Evolutionary conservation across 2,888 invertebrate genomes (phyloP).

Genomic region (Colostygia pectinataria): DNA sequence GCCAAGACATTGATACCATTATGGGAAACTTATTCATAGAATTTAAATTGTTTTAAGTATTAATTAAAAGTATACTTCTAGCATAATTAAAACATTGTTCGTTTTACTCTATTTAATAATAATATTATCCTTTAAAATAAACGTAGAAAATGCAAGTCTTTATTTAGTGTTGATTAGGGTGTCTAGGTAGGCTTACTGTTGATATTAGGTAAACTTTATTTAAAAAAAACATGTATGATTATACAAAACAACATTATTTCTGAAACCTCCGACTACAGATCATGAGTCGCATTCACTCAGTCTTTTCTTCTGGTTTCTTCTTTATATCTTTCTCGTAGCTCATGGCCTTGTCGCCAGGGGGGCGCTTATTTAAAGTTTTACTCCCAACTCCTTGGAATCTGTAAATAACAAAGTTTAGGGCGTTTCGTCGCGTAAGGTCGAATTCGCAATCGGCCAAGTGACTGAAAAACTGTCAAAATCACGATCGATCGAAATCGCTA

Average conservation of each 20-base stretch:
- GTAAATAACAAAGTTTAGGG: conserved; percentile 25
- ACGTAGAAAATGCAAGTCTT: not conserved
- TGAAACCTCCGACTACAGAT: conserved; percentile 17
- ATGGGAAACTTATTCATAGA: too few relatives aligned
- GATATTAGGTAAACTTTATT: conserved; percentile 13
- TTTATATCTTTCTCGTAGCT: conserved; percentile 42
- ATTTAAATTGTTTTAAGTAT: too few relatives aligned
- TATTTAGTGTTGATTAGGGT: not conserved
- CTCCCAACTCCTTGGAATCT: conserved; percentile 65
- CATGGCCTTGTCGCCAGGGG: conserved; percentile 62
- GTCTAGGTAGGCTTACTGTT: too few relatives aligned
- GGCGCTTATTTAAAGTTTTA: conserved; percentile 57
- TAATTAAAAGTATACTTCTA: too few relatives aligned
- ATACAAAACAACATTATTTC: conserved; percentile 10
- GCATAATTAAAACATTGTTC: too few relatives aligned
- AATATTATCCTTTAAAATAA: conserved; percentile 2
- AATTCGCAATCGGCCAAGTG: too few relatives aligned
- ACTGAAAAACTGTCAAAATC: too few relatives aligned
- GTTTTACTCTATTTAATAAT: too few relatives aligned
- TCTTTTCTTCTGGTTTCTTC: conserved; percentile 23
- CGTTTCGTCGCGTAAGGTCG: too few relatives aligned
- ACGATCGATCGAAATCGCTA: too few relatives aligned
- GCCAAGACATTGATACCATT: too few relatives aligned
- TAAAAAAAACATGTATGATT: conserved; percentile 4
- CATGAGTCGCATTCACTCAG: not conserved